Evolutionary conservation across 2,888 invertebrate genomes (phyloP), one percentile per base, ranked within the genome.

Genomic region (Anoncus sp.): DNA sequence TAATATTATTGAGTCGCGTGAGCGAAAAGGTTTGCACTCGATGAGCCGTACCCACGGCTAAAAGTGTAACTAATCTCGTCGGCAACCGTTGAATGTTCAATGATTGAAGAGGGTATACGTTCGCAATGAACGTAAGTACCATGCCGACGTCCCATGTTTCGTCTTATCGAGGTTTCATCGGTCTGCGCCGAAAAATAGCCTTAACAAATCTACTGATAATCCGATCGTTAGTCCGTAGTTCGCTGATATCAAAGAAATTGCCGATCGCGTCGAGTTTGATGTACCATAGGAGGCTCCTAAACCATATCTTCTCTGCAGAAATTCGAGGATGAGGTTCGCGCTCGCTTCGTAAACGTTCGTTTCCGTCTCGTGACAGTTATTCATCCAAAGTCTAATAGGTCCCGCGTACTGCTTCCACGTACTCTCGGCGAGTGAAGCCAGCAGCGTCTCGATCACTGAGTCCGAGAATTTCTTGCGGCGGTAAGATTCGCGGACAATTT

Each of bases 21-120:
- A 69, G 57, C 12, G 77, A 62, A n/a, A 79, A 62, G 6, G 75
- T 75, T 53, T 79, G 75, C 14, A 71, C 67, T 49, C 75, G 59
- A 62, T 79, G 69, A 66, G 63, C 67, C 16, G 76, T 80, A 31
- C 73, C 65, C 22, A 74, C 55, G n/a, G 74, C 76, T 35, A 80
- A 59, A 14, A 77, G 49, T n/a, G 51, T 71, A 16, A 74, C 73
- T 18, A 47, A 59, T 65, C 69, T 77, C 24, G 62, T 65, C 24
- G 80, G 57, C 51, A 80, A 57, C 14, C 51, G 66, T 45, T 55
- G 40, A 59, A 74, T 62, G 55, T 60, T 65, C 43, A 79, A 62
- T 10, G 65, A 57, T 22, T 77, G 49, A 24, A 76, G 40, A 10
- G 71, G 70, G 14, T 59, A 65, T 38, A 73, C 53, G 38, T 49